Base-by-base conservation (phyloP, 2,888 invertebrate species). In the Platycnemis pennipes region DNA sequence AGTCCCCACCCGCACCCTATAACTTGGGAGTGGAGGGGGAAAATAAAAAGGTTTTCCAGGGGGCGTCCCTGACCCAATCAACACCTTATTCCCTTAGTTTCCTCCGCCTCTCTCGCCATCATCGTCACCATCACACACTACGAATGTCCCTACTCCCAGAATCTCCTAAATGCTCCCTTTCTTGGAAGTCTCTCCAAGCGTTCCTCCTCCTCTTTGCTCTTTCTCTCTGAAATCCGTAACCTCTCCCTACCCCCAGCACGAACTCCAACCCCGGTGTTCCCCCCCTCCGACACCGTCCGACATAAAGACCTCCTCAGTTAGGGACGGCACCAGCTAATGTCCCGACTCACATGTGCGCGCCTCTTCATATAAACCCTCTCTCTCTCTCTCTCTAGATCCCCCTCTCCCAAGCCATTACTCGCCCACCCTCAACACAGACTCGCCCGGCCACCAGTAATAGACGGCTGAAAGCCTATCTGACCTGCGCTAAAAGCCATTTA, bases 391-490 rank as follows among this genome's bases (percentile, higher is more conserved):
- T 89, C 56, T 42, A 37, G 2, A 2, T 22, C 53, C 42, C 53
- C 19, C 49, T 11, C 16, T 22, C 16, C 89, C 56, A 91, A 56
- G 44, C 91, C 91, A 91, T 91, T 91, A 91, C 91, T 69, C 91
- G 63, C 26, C 4, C 56, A 89, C 89, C 89, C 53, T 53, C 53
- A 89, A 42, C 42, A 37, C 77, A 26, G 13, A 26, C 77, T 3
- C 37, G 37, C 13, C 31, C 77, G 26, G 77, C 89, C 56, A 13
- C 45, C 88, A n/a, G 91, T 91, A 91, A 91, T 91, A 91, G 91
- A 91, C 63, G 56, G 91, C 91, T 91, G 91, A 91, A 91, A 91
- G 91, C 91, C 91, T 91, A 91, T 91, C 91, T 91, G 91, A 44
- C 63, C 91, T 22, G 44, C 63, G 91, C 91, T 91, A 91, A 91